These are phyloP conservation scores for Mythimna vitellina DNA, from an alignment of 2,888 invertebrate species.

Conservation along the genomic window DNA sequence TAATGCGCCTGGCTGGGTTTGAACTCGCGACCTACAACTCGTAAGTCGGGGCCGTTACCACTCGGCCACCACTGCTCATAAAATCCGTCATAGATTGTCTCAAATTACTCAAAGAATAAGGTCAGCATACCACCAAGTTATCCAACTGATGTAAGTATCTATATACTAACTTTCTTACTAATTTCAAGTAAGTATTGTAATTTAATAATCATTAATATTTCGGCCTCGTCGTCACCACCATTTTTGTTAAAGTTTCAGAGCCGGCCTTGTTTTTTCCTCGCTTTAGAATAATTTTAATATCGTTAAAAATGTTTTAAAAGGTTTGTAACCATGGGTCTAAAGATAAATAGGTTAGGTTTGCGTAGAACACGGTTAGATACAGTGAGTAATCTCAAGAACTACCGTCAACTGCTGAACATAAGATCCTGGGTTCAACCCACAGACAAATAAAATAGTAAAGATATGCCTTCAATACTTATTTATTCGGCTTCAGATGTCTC, in stretches of 20 bases:
- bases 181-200: not conserved
- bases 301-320: constrained; percentile 15
- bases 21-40: too few species aligned
- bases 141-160: too few species aligned
- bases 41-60: too few species aligned
- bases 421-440: not conserved
- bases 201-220: constrained; percentile 14
- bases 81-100: not conserved
- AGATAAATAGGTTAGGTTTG: not conserved
- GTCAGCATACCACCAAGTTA: not conserved
- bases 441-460: too few species aligned
- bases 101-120: not conserved
- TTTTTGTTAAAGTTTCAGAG: constrained; percentile 25
- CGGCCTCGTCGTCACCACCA: not conserved
- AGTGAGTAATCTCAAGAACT: too few species aligned
- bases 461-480: too few species aligned
- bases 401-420: not conserved
- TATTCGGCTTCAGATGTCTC: too few species aligned
- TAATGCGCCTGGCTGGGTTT: too few species aligned
- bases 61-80: too few species aligned
- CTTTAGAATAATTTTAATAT: constrained; percentile 14
- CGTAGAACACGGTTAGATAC: not conserved
- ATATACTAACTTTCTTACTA: not conserved
- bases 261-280: constrained; percentile 7
- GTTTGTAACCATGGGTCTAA: not conserved